Base-by-base conservation (phyloP, 2,113 vertebrate species). In the Noturus placidus region DNA sequence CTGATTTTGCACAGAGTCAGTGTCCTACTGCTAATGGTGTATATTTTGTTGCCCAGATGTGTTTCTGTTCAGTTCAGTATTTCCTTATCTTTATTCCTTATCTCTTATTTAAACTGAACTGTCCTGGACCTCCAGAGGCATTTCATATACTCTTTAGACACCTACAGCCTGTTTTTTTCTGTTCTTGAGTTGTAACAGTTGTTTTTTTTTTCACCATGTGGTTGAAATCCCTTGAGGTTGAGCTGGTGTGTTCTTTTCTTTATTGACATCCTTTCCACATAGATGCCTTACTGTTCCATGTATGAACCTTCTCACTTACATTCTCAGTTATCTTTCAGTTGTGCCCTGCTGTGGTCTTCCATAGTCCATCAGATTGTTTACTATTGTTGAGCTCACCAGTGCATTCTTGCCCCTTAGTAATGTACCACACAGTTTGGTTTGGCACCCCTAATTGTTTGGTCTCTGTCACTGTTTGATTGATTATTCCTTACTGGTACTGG, bases 401-500 rank as follows among this genome's bases (percentile, higher is more conserved):
- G 54, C 78, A 80, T 82, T 82, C 35, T 82, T 82, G 79, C 22
- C 33, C 56, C 57, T 33, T 82, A 59, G 79, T 59, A 61, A 82
- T 82, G 56, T 61, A 82, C 10, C 56, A 81, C 56, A 61, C 56
- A 59, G 79, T 81, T 82, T 82, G 35, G 35, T 42, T 82, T 82
- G 56, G 33, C 30, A 38, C 10, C 30, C 13, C 2, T 27, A 61
- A 42, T 61, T 42, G 79, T 82, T 82, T 82, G 56, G 33, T 82
- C 56, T 42, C 79, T 61, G 56, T 61, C 56, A 25, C 56, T 82
- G 33, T 61, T 61, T 82, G 56, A 82, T 17, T 59, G 20, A 82
- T 82, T 82, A 82, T 82, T 82, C 33, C 57, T 82, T 82, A 82
- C 35, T 61, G 79, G 33, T 82, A 82, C 4, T 82, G 79, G 42